These are phyloP conservation scores for Hydractinia echinata DNA, from an alignment of 30 jellyfish, hydroid and myxozoan genomes.

Conservation along the genomic window DNA sequence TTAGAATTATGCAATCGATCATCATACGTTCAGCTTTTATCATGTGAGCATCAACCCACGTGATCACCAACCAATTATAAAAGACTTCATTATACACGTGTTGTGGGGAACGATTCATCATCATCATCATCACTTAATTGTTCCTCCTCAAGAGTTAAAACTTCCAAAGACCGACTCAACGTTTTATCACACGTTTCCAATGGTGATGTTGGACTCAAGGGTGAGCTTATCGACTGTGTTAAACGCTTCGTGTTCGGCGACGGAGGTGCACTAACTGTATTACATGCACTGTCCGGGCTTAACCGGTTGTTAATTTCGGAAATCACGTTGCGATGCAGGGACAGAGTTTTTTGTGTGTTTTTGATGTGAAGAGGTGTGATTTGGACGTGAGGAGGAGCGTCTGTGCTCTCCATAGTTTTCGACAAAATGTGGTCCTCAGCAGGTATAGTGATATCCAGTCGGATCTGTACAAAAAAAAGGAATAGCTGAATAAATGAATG, in stretches of 20 bases:
- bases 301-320: neutral
- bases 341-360: conserved; percentile 2
- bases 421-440: too few species aligned
- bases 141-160: conserved; percentile 19
- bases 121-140: conserved; percentile 25
- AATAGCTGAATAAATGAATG: neutral
- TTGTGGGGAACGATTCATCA: conserved; percentile 11
- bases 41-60: too few species aligned
- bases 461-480: neutral
- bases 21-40: too few species aligned
- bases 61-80: too few species aligned
- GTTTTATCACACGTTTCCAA: neutral
- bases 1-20: too few species aligned
- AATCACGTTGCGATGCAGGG: neutral
- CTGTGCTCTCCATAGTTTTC: neutral
- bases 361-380: neutral
- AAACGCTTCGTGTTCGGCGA: conserved; percentile 19
- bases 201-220: conserved; percentile 4
- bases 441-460: neutral
- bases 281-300: neutral
- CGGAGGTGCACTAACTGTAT: neutral
- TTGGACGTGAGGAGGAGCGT: neutral
- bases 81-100: neutral
- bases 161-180: conserved; percentile 22
- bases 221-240: conserved; percentile 1